Conservation (phyloP, 2,797 vertebrate genomes). For the Pyrocephalus nanus region DNA sequence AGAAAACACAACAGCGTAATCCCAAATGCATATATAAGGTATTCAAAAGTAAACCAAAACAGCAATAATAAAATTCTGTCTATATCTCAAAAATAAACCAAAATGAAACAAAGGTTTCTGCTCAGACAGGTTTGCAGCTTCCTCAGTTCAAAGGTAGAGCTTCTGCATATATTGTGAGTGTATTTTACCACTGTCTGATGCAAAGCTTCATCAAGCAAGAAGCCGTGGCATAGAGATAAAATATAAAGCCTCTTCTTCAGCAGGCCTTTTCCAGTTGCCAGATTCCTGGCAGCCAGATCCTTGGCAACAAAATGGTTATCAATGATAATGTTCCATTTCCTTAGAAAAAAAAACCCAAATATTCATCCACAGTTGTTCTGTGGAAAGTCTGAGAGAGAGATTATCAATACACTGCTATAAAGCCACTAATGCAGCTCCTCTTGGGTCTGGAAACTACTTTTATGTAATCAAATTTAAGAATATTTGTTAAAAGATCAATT, state of each 20-base stretch:
- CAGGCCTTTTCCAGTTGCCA: neutral
- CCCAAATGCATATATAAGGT: neutral
- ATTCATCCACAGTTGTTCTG: neutral
- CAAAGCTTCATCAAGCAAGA: neutral
- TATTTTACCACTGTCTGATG: neutral
- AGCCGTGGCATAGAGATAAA: neutral
- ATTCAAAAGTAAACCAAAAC: neutral
- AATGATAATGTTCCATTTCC: neutral
- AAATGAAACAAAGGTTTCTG: neutral
- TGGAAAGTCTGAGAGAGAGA: neutral
- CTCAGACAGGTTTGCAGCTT: neutral
- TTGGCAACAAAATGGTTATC: neutral
- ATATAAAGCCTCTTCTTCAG: neutral
- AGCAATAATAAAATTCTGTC: neutral
- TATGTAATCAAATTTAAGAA: neutral
- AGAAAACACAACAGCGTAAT: neutral
- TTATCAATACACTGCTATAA: neutral
- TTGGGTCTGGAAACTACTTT: neutral
- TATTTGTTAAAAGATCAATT: slow-evolving; percentile 15
- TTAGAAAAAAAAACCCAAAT: neutral
- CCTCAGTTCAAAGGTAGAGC: neutral
- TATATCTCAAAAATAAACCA: neutral
- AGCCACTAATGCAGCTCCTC: neutral
- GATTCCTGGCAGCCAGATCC: neutral
- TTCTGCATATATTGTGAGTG: neutral